A percentile compares a stretch with the other conserved stretches of the same genome.
These are phyloP conservation scores for Merodon equestris DNA, from an alignment of 2,888 invertebrate genomes.

Conservation along the genomic window DNA sequence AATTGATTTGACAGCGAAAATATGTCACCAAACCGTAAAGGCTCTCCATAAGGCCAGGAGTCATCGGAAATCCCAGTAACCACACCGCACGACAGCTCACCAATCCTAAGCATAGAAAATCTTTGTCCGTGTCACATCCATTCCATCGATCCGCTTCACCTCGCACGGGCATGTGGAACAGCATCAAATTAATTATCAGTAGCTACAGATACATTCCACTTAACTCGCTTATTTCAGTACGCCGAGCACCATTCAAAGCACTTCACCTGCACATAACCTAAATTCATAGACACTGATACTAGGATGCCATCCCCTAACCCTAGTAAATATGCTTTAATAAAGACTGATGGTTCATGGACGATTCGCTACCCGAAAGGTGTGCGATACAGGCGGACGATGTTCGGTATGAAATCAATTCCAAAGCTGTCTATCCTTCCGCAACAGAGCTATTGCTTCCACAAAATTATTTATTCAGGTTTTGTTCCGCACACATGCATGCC, in stretches of 20 bases:
- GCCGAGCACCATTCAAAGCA: conserved; percentile 51
- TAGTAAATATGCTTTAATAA: conserved; percentile 40
- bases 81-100: no score
- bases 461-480: conserved; percentile 49
- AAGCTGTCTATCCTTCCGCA: conserved; percentile 16
- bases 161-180: conserved; percentile 9
- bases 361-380: not conserved
- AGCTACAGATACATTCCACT: conserved; percentile 10
- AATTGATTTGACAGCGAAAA: no score
- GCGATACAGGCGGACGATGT: conserved; percentile 2
- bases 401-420: conserved; percentile 48
- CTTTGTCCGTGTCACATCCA: no score
- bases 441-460: conserved; percentile 12
- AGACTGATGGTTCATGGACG: conserved; percentile 6
- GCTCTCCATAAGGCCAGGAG: no score
- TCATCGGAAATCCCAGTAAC: no score
- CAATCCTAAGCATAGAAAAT: no score
- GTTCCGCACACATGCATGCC: conserved; percentile 25
- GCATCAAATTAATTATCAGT: conserved; percentile 16
- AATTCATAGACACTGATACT: conserved; percentile 47
- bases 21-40: no score
- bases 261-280: conserved; percentile 55
- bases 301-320: no score
- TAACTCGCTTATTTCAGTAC: conserved; percentile 39
- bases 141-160: no score